phyloP scores from a whole-genome alignment of 1,140 invertebrate species.

The Drosophila lacertosa region DNA sequence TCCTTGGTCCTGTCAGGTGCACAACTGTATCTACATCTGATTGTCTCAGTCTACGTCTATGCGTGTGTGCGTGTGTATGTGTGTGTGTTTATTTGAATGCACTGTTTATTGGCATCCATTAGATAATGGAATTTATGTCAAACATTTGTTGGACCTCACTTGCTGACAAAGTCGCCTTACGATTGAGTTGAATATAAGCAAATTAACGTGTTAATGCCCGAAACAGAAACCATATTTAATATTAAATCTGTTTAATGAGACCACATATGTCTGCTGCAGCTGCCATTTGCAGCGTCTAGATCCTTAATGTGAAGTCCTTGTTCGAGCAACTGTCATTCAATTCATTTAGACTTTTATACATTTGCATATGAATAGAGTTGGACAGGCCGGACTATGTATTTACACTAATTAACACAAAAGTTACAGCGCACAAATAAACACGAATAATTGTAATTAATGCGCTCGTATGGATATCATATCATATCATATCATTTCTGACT shows the following conservation, averaged over 20 bases:
- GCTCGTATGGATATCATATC: constrained; percentile 28
- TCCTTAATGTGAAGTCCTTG: constrained; percentile 5
- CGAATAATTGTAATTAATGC: constrained; percentile 64
- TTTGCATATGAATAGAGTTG: constrained; percentile 37
- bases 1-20: constrained; percentile 64
- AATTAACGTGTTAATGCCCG: constrained; percentile 12
- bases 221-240: constrained; percentile 31
- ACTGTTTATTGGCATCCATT: constrained; percentile 76
- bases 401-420: constrained; percentile 67
- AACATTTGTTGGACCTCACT: constrained; percentile 48
- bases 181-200: constrained; percentile 9
- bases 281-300: not conserved
- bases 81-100: constrained; percentile 16
- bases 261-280: not conserved
- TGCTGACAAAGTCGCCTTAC: constrained; percentile 10
- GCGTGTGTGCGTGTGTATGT: constrained; percentile 4
- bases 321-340: constrained; percentile 43
- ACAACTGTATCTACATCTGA: constrained; percentile 56
- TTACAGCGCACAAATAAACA: constrained; percentile 52
- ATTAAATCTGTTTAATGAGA: not conserved
- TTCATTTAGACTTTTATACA: constrained; percentile 26
- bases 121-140: constrained; percentile 77
- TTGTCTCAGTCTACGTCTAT: constrained; percentile 6
- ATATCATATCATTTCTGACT: constrained; percentile 15
- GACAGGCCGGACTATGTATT: constrained; percentile 38